Evolutionary conservation across 2,797 vertebrate species (phyloP).

Genomic region (Lithobates sylvaticus): DNA sequence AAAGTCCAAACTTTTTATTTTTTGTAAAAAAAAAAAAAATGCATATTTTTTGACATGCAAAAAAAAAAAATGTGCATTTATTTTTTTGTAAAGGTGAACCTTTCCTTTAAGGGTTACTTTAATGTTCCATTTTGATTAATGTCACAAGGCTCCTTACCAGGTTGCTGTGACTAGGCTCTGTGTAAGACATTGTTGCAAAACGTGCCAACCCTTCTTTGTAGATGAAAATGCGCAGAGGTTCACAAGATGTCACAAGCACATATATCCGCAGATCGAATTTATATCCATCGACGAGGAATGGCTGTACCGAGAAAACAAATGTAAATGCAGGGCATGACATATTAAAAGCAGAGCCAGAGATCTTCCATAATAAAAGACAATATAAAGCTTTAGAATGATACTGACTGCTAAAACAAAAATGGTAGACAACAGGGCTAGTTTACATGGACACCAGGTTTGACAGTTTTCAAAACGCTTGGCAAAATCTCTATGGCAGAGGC

Average conservation of each 20-base stretch:
- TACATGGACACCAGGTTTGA: too few species aligned
- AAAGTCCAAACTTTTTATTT: too few species aligned
- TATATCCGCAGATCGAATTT: constrained; percentile 82
- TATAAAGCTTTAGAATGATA: too few species aligned
- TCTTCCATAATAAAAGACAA: background rate
- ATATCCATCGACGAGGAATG: constrained; percentile 81
- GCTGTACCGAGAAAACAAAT: constrained; percentile 65
- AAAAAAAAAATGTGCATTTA: too few species aligned
- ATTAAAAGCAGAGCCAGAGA: background rate
- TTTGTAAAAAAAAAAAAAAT: too few species aligned
- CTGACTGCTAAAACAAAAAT: too few species aligned
- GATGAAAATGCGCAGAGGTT: constrained; percentile 79
- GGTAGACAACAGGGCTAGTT: too few species aligned
- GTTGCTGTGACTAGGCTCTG: constrained; percentile 74
- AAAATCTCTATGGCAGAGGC: too few species aligned
- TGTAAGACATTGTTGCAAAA: constrained; percentile 80
- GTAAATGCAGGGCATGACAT: background rate
- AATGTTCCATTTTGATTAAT: background rate
- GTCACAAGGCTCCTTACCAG: constrained; percentile 69
- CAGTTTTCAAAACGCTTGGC: too few species aligned
- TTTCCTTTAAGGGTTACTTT: background rate
- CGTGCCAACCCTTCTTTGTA: constrained; percentile 80
- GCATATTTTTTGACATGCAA: too few species aligned
- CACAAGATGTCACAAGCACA: constrained; percentile 79
- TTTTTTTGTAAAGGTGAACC: background rate